These are phyloP conservation scores for Drosophila siamana DNA, from an alignment of 2,888 invertebrate genomes.

Conservation along the genomic window DNA sequence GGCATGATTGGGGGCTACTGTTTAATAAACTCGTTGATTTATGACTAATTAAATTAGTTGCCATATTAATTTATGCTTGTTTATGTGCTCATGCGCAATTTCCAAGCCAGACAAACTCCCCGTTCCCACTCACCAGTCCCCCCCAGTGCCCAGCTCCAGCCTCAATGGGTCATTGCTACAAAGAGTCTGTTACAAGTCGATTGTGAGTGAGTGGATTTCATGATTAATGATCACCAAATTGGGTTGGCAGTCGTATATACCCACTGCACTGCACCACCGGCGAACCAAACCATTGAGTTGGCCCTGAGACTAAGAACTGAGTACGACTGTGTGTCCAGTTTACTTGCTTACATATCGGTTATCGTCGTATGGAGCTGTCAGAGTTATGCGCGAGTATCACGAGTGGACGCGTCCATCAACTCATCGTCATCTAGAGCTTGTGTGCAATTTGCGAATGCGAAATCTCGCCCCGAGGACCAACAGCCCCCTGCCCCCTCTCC, in stretches of 20 bases:
- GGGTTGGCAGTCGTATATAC: constrained; percentile 32
- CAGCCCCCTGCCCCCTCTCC: neutral
- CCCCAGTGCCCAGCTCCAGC: constrained; percentile 3
- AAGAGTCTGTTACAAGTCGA: constrained; percentile 4
- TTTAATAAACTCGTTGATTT: constrained; percentile 81
- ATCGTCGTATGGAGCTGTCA: too few relatives aligned
- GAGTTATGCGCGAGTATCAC: constrained; percentile 56
- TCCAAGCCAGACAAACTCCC: neutral
- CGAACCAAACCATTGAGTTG: constrained; percentile 12
- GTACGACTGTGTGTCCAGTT: constrained; percentile 41
- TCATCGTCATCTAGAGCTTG: constrained; percentile 58
- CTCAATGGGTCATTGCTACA: constrained; percentile 75
- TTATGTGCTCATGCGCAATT: constrained; percentile 67
- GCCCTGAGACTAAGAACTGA: constrained; percentile 48
- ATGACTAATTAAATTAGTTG: constrained; percentile 79
- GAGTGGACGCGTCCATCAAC: constrained; percentile 69
- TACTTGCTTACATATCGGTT: too few relatives aligned
- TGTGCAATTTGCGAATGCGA: constrained; percentile 6
- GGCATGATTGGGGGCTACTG: constrained; percentile 78
- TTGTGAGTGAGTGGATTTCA: constrained; percentile 49
- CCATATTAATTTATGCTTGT: constrained; percentile 75
- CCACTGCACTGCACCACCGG: constrained; percentile 1
- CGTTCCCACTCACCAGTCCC: neutral
- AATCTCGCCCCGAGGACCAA: constrained; percentile 21
- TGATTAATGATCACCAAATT: constrained; percentile 72